phyloP scores from a whole-genome alignment of 2,888 invertebrate species.

The Ectemnius lituratus region DNA sequence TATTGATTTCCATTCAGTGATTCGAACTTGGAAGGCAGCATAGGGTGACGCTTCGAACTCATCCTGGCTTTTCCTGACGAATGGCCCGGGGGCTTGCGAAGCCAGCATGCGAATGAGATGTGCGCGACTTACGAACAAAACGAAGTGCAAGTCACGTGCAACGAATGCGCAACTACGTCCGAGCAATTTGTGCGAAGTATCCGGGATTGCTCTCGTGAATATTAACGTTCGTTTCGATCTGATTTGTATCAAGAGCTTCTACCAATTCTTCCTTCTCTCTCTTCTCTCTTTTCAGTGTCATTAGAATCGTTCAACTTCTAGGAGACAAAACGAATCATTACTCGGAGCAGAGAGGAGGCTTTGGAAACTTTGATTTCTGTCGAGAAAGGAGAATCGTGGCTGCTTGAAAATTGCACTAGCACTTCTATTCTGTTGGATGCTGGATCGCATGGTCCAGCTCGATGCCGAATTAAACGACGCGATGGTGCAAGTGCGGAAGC shows the following conservation, averaged over 20 bases:
- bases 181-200: constrained; percentile 15
- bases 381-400: no score
- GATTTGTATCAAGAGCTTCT: background rate
- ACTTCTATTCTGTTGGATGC: no score
- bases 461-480: background rate
- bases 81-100: constrained; percentile 3
- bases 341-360: no score
- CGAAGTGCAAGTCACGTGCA: constrained; percentile 31
- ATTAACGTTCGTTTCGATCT: background rate
- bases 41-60: constrained; percentile 8
- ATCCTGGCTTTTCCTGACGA: constrained; percentile 19
- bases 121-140: constrained; percentile 19
- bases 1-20: constrained; percentile 43
- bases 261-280: background rate
- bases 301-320: no score
- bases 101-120: background rate
- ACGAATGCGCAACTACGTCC: constrained; percentile 28
- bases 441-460: no score
- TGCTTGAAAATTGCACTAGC: no score
- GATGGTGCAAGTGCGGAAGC: background rate
- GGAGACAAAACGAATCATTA: no score
- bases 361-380: no score
- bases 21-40: constrained; percentile 1
- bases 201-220: constrained; percentile 19
- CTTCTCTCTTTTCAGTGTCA: no score